phyloP scores from a whole-genome alignment of 2,888 invertebrate species.

The Polydesmus complanatus region DNA sequence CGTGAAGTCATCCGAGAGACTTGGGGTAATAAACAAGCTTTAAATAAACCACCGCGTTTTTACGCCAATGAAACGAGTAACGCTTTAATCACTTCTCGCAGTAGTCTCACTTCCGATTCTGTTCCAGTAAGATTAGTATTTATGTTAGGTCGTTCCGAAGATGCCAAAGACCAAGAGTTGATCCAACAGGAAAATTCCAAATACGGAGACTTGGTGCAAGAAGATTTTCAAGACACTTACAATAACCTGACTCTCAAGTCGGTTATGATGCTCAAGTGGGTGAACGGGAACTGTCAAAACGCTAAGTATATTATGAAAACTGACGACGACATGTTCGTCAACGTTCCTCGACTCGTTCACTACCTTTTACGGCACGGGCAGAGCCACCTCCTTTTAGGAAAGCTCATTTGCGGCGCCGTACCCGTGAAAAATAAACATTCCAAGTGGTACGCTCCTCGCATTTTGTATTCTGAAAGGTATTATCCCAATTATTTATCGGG shows the following conservation, averaged over 20 bases:
- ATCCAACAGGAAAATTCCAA: conserved; percentile 50
- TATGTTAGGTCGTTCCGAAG: conserved; percentile 46
- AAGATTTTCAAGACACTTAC: conserved; percentile 67
- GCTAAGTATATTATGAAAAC: conserved; percentile 58
- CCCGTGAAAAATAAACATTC: conserved; percentile 57
- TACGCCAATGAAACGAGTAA: background rate
- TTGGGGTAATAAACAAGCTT: conserved; percentile 40
- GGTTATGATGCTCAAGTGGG: conserved; percentile 70
- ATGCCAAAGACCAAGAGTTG: conserved; percentile 45
- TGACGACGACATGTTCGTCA: conserved; percentile 75
- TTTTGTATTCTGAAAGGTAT: conserved; percentile 54
- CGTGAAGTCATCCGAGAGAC: conserved; percentile 54
- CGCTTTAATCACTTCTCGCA: background rate
- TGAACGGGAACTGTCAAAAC: conserved; percentile 47
- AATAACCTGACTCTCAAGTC: conserved; percentile 76
- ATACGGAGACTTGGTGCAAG: conserved; percentile 66
- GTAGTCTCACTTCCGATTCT: conserved; percentile 19
- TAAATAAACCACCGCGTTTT: background rate
- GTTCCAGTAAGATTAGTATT: conserved; percentile 39
- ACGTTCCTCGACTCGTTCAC: conserved; percentile 49
- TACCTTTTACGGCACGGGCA: conserved; percentile 20
- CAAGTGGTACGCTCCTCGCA: conserved; percentile 71
- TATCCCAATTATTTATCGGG: conserved; percentile 73
- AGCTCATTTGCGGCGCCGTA: conserved; percentile 59
- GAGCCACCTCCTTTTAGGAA: conserved; percentile 47